Base-by-base conservation (phyloP, 2,797 vertebrate species). In the Urocyon cinereoargenteus region DNA sequence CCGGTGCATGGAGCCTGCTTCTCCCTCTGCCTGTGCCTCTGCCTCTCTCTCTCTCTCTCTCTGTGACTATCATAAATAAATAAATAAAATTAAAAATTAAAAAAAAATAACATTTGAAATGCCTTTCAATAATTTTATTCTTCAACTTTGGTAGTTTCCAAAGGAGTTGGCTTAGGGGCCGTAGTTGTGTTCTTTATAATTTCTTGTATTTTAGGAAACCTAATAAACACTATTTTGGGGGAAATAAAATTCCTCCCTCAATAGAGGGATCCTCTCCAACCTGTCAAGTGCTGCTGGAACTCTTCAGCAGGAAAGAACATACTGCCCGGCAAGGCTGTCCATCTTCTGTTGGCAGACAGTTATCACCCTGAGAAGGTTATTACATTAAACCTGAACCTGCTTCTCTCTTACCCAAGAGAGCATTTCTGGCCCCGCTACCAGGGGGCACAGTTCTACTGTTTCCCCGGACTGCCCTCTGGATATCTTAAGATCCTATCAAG, bases 151-250 rank as follows among this genome's bases (percentile, higher is more conserved):
- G 22, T 34, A 18, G 13, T 79, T 62, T 95, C 28, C 83, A 62
- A 31, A 75, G 28, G 31, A 81, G 51, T 51, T 66, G 19, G 15
- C 11, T 57, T 59, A 31, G 5, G 22, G 4, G n/a, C 2, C 19
- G 53, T 75, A 85, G 72, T 82, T 90, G n/a, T 72, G 81, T 68
- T 49, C 57, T 26, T 90, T 36, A 4, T 73, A 36, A 57, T 53
- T 90, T 85, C 45, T 26, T 53, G 8, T 87, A 73, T 92, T 73
- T 87, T 59, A 73, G 36, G 70, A 86, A 95, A 86, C 15, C 45
- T 61, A 51, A 15, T 21, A 62, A 64, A 40, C 13, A 18, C 64
- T 18, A 70, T 34, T 64, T 70, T 2, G 19, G 51, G 21, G 66
- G 24, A 34, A 66, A 88, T 81, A 88, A 24, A 75, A 81, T 77